Evolutionary conservation across 1,140 invertebrate species (phyloP), one percentile per base, ranked within the genome.

Genomic region (Aphis craccivora): DNA sequence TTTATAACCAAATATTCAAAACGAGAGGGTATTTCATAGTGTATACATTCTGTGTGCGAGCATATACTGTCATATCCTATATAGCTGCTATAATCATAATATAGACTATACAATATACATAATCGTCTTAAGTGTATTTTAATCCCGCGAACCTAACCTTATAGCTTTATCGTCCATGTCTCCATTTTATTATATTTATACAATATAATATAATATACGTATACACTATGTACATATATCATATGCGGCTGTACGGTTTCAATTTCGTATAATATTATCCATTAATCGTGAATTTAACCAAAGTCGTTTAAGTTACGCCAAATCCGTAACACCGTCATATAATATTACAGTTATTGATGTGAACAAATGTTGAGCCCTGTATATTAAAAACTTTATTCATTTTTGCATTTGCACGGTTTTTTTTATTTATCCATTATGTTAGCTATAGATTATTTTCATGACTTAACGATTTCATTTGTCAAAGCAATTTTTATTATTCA

Each of bases 61-160:
- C 60, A 11, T 67, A n/a, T 6, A 67, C 60, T 60, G 14, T 67
- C 60, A 30, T n/a, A n/a, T 67, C 14, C 30, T 67, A 67, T 67
- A n/a, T 20, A 48, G 45, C 14, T 51, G 30, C 18, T 67, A 67
- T 67, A 67, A 30, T n/a, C 30, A 67, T 67, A 67, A 67, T 67
- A 67, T 67, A 67, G 60, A n/a, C 60, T 67, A 67, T 18, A 67
- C 60, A n/a, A 30, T 67, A 67, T 18, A 67, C 60, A n/a, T 67
- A 67, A 67, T 76, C 60, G 60, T 76, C 30, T 76, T 76, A 76
- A n/a, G 60, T 76, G 60, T 76, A 76, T 76, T n/a, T 76, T 76
- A 76, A 76, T 76, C 60, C 14, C 60, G 4, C 60, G 14, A n/a
- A 76, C 60, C 14, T 18, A 76, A 76, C 60, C n/a, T 76, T 76